Evolutionary conservation across 2,113 vertebrate species (phyloP).

Genomic region (Aegithalos caudatus): DNA sequence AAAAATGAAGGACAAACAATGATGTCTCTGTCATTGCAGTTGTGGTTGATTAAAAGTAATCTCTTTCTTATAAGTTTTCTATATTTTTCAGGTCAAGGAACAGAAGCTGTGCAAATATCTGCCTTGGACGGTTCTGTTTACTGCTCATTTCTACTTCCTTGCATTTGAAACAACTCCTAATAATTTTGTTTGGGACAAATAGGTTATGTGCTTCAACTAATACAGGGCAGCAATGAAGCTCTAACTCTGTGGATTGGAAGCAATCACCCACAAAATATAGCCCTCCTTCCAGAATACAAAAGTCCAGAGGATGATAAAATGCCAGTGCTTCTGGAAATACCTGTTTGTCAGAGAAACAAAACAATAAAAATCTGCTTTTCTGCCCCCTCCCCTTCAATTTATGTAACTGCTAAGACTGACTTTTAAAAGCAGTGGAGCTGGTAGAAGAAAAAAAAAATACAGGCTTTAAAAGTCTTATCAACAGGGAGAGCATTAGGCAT

Average conservation of each 20-base stretch:
- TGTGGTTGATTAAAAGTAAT: slow-evolving; percentile 1
- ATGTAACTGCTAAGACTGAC: not conserved
- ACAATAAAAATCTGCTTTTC: not conserved
- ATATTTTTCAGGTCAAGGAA: not conserved
- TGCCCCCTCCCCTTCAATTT: not conserved
- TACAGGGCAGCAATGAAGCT: not conserved
- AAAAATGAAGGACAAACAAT: not conserved
- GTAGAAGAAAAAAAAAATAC: not conserved
- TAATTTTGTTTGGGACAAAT: not conserved
- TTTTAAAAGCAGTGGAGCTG: not conserved
- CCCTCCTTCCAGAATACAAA: not conserved
- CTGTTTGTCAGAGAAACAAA: not conserved
- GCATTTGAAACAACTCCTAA: not conserved
- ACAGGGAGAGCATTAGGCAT: not conserved
- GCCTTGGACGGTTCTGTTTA: not conserved
- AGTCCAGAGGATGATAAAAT: not conserved
- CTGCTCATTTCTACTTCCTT: not conserved
- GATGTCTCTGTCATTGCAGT: not conserved
- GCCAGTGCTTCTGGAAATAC: slow-evolving; percentile 19
- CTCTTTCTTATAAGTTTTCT: not conserved
- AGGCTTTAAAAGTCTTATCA: not conserved
- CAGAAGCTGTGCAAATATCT: not conserved
- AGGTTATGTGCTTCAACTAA: not conserved
- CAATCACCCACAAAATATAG: slow-evolving; percentile 11
- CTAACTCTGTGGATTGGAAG: not conserved